Conservation (phyloP, 2,888 invertebrate genomes). For the Congeria kusceri region DNA sequence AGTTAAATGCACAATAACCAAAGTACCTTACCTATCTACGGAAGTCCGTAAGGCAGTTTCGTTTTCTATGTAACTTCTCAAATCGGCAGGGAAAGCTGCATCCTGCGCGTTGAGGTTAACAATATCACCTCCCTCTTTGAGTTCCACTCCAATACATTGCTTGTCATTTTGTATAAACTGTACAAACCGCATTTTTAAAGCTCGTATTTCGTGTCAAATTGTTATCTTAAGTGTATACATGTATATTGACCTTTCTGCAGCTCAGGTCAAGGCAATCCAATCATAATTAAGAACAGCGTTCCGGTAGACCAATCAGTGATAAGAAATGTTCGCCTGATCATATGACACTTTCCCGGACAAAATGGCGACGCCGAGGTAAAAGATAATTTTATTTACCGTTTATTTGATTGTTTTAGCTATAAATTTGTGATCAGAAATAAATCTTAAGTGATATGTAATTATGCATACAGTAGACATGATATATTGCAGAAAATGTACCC, state of each 20-base stretch:
- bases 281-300: neutral
- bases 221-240: neutral
- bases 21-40: too few species aligned
- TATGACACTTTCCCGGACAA: too few species aligned
- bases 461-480: too few species aligned
- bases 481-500: too few species aligned
- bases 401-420: too few species aligned
- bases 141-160: constrained; percentile 74
- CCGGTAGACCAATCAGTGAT: too few species aligned
- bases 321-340: too few species aligned
- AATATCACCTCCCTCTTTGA: constrained; percentile 71
- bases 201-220: neutral
- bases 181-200: constrained; percentile 74
- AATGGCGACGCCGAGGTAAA: too few species aligned
- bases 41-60: constrained; percentile 63
- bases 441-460: too few species aligned
- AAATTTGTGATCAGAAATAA: too few species aligned
- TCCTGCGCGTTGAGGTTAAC: constrained; percentile 74
- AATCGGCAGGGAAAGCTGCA: constrained; percentile 68
- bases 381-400: constrained; percentile 10
- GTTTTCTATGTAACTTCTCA: constrained; percentile 74
- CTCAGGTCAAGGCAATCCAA: neutral
- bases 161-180: constrained; percentile 72
- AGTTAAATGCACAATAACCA: too few species aligned
- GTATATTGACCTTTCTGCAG: neutral